These are phyloP conservation scores for Schizopygopsis malacanthus DNA, from an alignment of 2,797 vertebrate species.

Conservation along the genomic window DNA sequence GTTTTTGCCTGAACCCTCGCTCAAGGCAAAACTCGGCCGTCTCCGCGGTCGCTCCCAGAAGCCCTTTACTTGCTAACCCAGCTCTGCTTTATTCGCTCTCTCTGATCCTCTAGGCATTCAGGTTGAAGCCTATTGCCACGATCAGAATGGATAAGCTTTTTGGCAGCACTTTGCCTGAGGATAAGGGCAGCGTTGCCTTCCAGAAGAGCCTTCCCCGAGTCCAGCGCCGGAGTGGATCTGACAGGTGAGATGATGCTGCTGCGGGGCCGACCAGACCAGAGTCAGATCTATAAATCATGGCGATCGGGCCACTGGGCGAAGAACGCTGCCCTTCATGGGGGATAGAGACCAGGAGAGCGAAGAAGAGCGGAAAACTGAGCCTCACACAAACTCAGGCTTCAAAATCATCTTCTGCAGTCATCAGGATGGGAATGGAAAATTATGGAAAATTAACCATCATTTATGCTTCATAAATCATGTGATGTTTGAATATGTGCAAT, in stretches of 20 bases:
- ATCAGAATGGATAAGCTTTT: constrained; percentile 84
- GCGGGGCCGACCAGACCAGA: constrained; percentile 52
- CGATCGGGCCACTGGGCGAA: constrained; percentile 43
- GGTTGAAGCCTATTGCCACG: constrained; percentile 77
- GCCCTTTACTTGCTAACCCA: neutral
- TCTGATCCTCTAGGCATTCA: constrained; percentile 72
- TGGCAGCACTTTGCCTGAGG: constrained; percentile 83
- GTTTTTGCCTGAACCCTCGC: constrained; percentile 80
- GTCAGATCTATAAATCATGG: constrained; percentile 60
- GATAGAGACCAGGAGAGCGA: constrained; percentile 9
- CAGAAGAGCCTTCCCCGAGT: constrained; percentile 76
- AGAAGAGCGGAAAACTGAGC: neutral
- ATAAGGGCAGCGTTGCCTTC: constrained; percentile 78
- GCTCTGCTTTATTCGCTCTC: constrained; percentile 66
- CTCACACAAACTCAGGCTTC: too few species aligned
- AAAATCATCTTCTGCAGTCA: neutral
- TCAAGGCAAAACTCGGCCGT: constrained; percentile 72
- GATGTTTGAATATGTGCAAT: neutral
- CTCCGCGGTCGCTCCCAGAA: constrained; percentile 61
- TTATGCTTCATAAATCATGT: neutral
- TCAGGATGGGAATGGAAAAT: too few species aligned
- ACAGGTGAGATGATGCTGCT: constrained; percentile 80
- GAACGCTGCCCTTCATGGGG: constrained; percentile 62
- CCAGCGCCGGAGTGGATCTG: constrained; percentile 74
- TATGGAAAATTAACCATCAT: neutral